phyloP scores from a whole-genome alignment of 2,888 invertebrate genomes.

The Amblyjoppa proteus region DNA sequence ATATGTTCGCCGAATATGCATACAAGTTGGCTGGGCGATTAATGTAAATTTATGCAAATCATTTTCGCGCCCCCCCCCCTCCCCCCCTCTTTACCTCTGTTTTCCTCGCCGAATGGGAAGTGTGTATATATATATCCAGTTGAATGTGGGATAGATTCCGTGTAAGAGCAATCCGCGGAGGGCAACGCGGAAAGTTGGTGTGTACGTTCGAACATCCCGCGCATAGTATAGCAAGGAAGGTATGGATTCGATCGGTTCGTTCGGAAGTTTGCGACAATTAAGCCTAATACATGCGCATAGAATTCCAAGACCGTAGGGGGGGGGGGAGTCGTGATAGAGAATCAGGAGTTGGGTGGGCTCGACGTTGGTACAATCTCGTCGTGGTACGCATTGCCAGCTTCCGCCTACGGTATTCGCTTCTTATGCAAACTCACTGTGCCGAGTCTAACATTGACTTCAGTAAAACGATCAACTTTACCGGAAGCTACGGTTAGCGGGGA shows the following conservation, averaged over 20 bases:
- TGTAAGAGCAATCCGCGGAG: constrained; percentile 46
- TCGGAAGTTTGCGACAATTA: constrained; percentile 64
- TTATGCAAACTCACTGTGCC: background rate
- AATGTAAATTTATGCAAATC: constrained; percentile 65
- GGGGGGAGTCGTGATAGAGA: background rate
- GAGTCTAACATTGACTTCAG: background rate
- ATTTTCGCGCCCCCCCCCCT: constrained; percentile 40
- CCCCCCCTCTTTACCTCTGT: constrained; percentile 18
- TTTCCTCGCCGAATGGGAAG: constrained; percentile 48
- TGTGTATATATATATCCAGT: background rate
- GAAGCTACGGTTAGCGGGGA: background rate
- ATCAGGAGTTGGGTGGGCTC: background rate
- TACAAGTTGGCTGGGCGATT: constrained; percentile 49
- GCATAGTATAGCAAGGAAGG: constrained; percentile 31
- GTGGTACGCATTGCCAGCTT: background rate
- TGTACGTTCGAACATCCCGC: constrained; percentile 45
- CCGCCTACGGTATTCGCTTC: background rate
- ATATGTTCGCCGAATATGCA: constrained; percentile 54
- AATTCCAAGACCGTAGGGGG: constrained; percentile 42
- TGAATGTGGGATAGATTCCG: constrained; percentile 9
- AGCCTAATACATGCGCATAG: constrained; percentile 65
- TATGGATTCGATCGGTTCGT: constrained; percentile 57
- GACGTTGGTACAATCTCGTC: background rate
- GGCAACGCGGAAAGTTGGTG: constrained; percentile 43
- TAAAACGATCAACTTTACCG: constrained; percentile 10